Evolutionary conservation across 2,797 vertebrate species (phyloP), one percentile per base, ranked within the genome.

Genomic region (Pagetopsis macropterus): DNA sequence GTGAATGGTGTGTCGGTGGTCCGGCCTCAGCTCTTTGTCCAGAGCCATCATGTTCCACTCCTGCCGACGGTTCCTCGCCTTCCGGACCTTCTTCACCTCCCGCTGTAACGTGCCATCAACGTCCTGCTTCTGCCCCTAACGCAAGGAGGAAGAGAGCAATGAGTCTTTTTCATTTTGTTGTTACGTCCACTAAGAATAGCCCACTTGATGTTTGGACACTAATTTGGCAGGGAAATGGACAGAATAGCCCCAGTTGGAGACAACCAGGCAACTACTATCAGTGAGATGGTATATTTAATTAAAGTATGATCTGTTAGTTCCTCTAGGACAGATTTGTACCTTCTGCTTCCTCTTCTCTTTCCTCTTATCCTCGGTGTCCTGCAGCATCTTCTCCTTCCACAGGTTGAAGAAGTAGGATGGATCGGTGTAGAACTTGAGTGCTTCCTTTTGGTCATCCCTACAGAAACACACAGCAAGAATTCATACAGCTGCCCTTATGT

Each of bases 1-100:
- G 94, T 96, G 96, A 76, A 97, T 93, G 76, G 95, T 97, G 87
- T 98, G 96, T 80, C 97, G 95, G 93, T 96, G 95, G 93, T 99
- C 98, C 9, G 98, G 98, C 93, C 98, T 96, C 91, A 99, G 95
- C 92, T 99, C 98, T 93, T 99, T 99, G 94, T 99, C 98, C 92
- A 98, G 96, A 10, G 98, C 98, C 98, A 99, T 97, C 96, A 99
- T 98, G 92, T 97, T 99, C 98, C 98, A 99, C 90, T 99, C 98
- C 90, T 99, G 98, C n/a, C 98, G 95, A 89, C 98, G 97, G 95
- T 99, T 99, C 73, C 98, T 95, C 50, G 98, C 98, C 94, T 99
- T 99, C 74, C 98, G 96, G 89, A 99, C 97, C 91, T 99, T 99
- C 95, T 99, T 99, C 88, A 99, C 98, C 95, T 99, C 98, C 77